Percentiles rank a stretch among this genome's conserved stretches.
Conservation (phyloP, 2,888 invertebrate species). For the Andrena hattorfiana region DNA sequence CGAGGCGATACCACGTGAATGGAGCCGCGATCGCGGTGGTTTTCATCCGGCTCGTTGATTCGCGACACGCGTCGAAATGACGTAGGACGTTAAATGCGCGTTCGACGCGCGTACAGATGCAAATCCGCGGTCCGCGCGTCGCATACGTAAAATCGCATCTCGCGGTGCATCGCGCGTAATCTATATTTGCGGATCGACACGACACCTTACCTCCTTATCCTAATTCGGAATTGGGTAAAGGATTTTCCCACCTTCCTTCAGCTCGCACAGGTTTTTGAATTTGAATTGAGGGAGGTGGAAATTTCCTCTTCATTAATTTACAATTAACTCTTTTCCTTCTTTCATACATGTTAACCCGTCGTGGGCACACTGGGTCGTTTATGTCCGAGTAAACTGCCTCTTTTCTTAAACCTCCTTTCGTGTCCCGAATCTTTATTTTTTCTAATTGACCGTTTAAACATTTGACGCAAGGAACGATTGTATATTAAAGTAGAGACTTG, state of each 20-base stretch:
- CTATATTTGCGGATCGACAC: slow-evolving; percentile 18
- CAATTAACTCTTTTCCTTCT: too few species aligned
- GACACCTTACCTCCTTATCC: not conserved
- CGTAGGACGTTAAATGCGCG: slow-evolving; percentile 67
- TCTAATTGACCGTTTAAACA: too few species aligned
- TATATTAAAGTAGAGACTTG: too few species aligned
- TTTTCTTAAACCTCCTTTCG: too few species aligned
- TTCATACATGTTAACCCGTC: too few species aligned
- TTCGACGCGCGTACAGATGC: slow-evolving; percentile 60
- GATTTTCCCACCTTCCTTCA: not conserved
- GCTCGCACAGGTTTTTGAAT: too few species aligned
- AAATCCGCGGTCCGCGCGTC: slow-evolving; percentile 54
- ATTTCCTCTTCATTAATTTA: too few species aligned
- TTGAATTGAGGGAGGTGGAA: too few species aligned
- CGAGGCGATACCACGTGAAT: slow-evolving; percentile 52
- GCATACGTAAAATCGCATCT: slow-evolving; percentile 34
- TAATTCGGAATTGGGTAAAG: slow-evolving; percentile 1
- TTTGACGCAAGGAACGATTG: too few species aligned
- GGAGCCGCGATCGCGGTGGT: slow-evolving; percentile 49
- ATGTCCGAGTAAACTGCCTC: too few species aligned
- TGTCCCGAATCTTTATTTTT: too few species aligned
- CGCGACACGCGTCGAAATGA: slow-evolving; percentile 62
- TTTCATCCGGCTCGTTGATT: slow-evolving; percentile 63
- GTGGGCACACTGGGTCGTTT: too few species aligned
- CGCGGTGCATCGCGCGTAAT: slow-evolving; percentile 27